Percentiles rank a stretch among this genome's conserved stretches.
Evolutionary conservation across 2,888 invertebrate genomes (phyloP).

Genomic region (Eupelmus urozonus): DNA sequence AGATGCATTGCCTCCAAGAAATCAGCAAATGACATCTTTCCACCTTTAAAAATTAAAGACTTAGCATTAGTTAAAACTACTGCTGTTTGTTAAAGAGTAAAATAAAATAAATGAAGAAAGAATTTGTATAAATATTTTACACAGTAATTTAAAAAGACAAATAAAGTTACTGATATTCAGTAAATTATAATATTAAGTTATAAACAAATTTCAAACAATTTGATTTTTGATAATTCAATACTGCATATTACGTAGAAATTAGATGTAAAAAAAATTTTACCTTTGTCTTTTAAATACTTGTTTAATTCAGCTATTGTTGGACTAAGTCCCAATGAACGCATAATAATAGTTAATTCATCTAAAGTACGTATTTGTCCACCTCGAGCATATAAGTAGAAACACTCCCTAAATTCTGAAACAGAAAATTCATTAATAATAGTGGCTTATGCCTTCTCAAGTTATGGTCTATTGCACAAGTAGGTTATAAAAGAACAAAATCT

Average conservation of each 20-base stretch:
- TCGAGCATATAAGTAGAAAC: constrained; percentile 95
- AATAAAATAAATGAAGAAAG: not conserved
- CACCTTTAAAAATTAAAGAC: too few species aligned
- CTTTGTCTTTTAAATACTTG: constrained; percentile 87
- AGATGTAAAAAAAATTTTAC: too few species aligned
- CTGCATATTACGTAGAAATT: not conserved
- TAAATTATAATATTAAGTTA: too few species aligned
- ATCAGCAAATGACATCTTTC: constrained; percentile 96
- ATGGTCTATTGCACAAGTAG: constrained; percentile 41
- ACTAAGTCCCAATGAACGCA: constrained; percentile 95
- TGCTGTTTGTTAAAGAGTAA: too few species aligned
- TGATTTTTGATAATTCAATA: too few species aligned
- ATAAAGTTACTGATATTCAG: too few species aligned
- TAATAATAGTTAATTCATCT: constrained; percentile 94
- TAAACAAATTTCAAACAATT: too few species aligned
- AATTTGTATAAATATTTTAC: too few species aligned
- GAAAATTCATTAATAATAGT: constrained; percentile 45
- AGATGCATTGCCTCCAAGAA: constrained; percentile 97
- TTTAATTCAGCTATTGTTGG: constrained; percentile 95
- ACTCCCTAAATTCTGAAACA: constrained; percentile 93
- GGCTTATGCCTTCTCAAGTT: constrained; percentile 4
- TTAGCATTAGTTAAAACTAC: too few species aligned
- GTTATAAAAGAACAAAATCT: constrained; percentile 8
- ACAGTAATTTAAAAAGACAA: too few species aligned
- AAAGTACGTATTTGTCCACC: constrained; percentile 92